These are phyloP conservation scores for Luffia ferchaultella DNA, from an alignment of 2,888 invertebrate species.

Conservation along the genomic window DNA sequence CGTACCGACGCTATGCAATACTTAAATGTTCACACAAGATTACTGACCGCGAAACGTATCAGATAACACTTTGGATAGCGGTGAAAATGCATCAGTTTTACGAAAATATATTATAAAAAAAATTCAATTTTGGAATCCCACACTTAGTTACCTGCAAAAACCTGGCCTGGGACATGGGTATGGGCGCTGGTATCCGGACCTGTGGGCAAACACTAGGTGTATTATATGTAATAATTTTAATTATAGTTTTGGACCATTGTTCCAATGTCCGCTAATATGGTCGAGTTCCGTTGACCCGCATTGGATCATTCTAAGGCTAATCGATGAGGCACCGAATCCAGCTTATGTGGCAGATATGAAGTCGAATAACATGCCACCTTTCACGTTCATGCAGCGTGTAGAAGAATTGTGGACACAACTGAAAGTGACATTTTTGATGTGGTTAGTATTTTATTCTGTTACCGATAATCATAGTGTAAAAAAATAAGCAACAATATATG, in stretches of 20 bases:
- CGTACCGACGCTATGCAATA: too few species aligned
- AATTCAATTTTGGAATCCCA: too few species aligned
- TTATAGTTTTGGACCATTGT: slow-evolving; percentile 13
- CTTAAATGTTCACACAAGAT: too few species aligned
- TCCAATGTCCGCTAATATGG: slow-evolving; percentile 11
- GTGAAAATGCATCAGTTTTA: too few species aligned
- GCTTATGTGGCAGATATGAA: slow-evolving; percentile 13
- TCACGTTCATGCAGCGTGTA: slow-evolving; percentile 8
- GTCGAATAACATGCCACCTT: slow-evolving; percentile 10
- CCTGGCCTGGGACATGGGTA: too few species aligned
- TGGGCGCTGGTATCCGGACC: too few species aligned
- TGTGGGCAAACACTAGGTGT: too few species aligned
- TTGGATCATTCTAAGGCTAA: slow-evolving; percentile 12
- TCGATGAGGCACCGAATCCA: slow-evolving; percentile 14
- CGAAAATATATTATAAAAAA: too few species aligned
- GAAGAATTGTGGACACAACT: slow-evolving; percentile 10
- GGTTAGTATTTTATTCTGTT: not conserved
- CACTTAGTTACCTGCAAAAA: too few species aligned
- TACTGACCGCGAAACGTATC: too few species aligned
- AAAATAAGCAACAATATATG: too few species aligned
- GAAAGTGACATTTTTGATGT: not conserved
- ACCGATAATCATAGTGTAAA: not conserved
- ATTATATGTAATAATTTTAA: not conserved
- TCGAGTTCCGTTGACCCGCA: slow-evolving; percentile 12
- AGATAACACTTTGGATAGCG: too few species aligned